Conservation (phyloP, 2,113 vertebrate species). For the Corapipo altera region DNA sequence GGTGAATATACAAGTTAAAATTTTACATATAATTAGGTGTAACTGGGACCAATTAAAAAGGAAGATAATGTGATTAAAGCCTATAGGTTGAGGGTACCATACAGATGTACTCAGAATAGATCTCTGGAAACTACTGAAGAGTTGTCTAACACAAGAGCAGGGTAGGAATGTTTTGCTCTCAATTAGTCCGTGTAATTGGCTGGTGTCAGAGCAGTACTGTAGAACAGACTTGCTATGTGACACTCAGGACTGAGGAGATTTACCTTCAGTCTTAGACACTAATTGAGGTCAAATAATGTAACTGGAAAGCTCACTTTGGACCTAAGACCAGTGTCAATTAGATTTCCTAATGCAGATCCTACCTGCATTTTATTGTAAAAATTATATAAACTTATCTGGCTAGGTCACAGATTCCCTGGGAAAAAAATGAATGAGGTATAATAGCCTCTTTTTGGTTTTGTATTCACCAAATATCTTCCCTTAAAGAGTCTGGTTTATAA, state of each 20-base stretch:
- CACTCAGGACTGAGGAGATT: not conserved
- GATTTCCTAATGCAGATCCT: not conserved
- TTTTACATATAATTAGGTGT: not conserved
- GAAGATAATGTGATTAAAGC: not conserved
- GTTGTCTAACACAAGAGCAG: not conserved
- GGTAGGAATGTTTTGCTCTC: not conserved
- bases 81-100: not conserved
- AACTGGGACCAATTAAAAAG: not conserved
- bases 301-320: not conserved
- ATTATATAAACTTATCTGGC: not conserved
- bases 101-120: not conserved
- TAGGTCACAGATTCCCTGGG: not conserved
- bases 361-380: not conserved
- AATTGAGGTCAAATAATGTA: not conserved
- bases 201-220: not conserved
- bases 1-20: not conserved
- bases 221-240: not conserved
- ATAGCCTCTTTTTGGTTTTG: not conserved
- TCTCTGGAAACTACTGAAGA: not conserved
- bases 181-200: not conserved
- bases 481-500: not conserved
- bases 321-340: not conserved
- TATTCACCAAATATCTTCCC: no score
- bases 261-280: not conserved
- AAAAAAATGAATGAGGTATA: not conserved